phyloP scores from a whole-genome alignment of 2,797 vertebrate species.

The Pipistrellus pipistrellus region DNA sequence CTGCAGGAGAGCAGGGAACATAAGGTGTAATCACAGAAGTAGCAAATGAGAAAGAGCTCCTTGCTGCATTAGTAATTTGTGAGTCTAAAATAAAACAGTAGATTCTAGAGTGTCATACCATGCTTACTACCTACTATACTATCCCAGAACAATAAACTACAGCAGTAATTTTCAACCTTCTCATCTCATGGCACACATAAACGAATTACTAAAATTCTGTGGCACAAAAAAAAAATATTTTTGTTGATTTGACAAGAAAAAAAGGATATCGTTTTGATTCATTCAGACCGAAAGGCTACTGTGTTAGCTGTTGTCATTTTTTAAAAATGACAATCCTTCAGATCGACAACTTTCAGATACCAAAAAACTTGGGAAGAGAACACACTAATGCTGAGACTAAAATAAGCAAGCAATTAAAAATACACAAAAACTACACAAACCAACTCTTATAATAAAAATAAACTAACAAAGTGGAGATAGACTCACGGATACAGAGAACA shows the following conservation, averaged over 20 bases:
- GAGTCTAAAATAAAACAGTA: background rate
- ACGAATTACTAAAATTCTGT: background rate
- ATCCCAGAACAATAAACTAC: background rate
- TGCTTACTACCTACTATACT: background rate
- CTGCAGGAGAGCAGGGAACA: background rate
- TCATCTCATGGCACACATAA: background rate
- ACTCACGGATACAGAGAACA: background rate
- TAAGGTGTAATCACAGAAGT: background rate
- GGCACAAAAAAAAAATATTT: background rate
- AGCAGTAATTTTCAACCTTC: background rate
- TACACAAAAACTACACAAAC: background rate
- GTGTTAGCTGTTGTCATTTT: background rate
- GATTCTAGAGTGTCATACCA: background rate
- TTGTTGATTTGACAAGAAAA: background rate
- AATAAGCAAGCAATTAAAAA: background rate
- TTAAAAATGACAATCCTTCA: background rate
- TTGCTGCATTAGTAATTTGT: background rate
- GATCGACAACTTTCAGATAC: background rate
- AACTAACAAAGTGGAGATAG: background rate
- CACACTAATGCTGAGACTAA: background rate
- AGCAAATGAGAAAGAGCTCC: conserved; percentile 1
- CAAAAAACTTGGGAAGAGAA: background rate
- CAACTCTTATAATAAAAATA: background rate
- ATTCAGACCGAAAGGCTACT: background rate
- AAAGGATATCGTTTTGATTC: background rate